Evolutionary conservation across 2,888 invertebrate genomes (phyloP).

Genomic region (Cenopis cana): DNA sequence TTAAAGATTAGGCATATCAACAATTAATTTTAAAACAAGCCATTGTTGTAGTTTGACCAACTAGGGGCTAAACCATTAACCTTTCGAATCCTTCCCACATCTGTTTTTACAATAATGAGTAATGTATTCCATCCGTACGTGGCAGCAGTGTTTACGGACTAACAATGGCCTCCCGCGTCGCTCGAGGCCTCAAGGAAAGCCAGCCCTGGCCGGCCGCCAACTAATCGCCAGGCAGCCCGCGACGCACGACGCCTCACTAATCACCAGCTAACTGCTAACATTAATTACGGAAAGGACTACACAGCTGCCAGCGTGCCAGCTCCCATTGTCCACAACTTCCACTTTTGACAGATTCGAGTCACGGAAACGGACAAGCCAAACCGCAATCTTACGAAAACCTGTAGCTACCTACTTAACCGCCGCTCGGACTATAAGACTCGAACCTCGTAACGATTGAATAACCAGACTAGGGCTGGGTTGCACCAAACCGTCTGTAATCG

Average conservation of each 20-base stretch:
- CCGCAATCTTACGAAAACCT: slow-evolving; percentile 13
- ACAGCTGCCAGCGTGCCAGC: slow-evolving; percentile 4
- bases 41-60: not conserved
- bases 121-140: not conserved
- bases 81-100: not conserved
- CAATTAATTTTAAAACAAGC: not conserved
- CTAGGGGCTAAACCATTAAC: not conserved
- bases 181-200: slow-evolving; percentile 34
- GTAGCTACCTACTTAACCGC: not conserved
- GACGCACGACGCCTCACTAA: slow-evolving; percentile 40
- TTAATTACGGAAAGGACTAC: slow-evolving; percentile 27
- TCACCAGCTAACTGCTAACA: slow-evolving; percentile 34
- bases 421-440: slow-evolving; percentile 9
- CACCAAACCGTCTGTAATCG: too few relatives aligned
- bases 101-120: slow-evolving; percentile 5
- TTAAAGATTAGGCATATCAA: not conserved
- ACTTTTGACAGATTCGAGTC: slow-evolving; percentile 7
- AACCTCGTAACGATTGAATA: slow-evolving; percentile 7
- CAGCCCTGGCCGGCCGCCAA: slow-evolving; percentile 40
- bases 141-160: slow-evolving; percentile 17
- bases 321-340: slow-evolving; percentile 18
- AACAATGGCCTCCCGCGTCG: slow-evolving; percentile 24
- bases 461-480: slow-evolving; percentile 9
- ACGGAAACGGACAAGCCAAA: not conserved
- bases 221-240: slow-evolving; percentile 38